These are phyloP conservation scores for Pagrus major DNA, from an alignment of 2,113 vertebrate genomes.

Conservation along the genomic window DNA sequence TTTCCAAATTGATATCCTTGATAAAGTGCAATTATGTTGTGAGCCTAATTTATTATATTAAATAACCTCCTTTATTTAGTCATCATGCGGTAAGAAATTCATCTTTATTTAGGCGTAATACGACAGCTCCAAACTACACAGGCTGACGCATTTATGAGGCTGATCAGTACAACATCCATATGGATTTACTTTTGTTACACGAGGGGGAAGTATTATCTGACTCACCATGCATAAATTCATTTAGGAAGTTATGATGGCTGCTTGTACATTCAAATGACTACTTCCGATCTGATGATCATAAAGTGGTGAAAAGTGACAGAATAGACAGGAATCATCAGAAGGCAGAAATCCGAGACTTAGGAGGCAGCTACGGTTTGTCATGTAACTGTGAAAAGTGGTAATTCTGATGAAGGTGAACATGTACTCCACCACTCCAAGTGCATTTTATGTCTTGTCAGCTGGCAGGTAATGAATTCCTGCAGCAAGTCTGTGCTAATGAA, in stretches of 20 bases:
- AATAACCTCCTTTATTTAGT: not conserved
- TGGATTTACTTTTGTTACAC: slow-evolving; percentile 26
- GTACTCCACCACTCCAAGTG: not conserved
- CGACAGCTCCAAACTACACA: slow-evolving; percentile 8
- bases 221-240: slow-evolving; percentile 46
- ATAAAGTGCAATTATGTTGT: not conserved
- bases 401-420: slow-evolving; percentile 10
- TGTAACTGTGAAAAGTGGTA: slow-evolving; percentile 20
- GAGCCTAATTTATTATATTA: not conserved
- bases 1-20: not conserved
- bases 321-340: slow-evolving; percentile 4
- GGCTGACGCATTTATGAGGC: slow-evolving; percentile 29
- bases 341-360: not conserved
- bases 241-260: slow-evolving; percentile 9
- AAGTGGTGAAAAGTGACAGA: slow-evolving; percentile 10
- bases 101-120: slow-evolving; percentile 2
- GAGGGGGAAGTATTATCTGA: slow-evolving; percentile 6
- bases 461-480: slow-evolving; percentile 64
- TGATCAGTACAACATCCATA: slow-evolving; percentile 32
- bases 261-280: slow-evolving; percentile 18
- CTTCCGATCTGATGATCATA: slow-evolving; percentile 18
- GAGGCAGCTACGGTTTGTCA: not conserved
- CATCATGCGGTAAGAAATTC: not conserved
- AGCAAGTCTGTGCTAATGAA: slow-evolving; percentile 63
- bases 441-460: slow-evolving; percentile 44